Conservation (phyloP, 2,797 vertebrate genomes). For the Orestias chungarensis region DNA sequence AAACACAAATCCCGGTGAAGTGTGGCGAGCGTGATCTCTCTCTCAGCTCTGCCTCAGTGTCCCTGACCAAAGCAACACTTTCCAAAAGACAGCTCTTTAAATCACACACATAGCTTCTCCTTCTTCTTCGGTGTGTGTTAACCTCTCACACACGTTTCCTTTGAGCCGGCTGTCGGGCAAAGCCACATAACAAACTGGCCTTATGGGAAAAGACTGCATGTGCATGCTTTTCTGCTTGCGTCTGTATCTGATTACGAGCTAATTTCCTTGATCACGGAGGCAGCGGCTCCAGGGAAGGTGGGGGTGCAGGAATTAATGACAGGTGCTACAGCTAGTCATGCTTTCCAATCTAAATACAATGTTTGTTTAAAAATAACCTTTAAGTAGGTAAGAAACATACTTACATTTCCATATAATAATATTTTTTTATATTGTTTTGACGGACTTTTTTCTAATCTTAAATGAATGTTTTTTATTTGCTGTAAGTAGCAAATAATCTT, state of each 20-base stretch:
- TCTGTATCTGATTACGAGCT: slow-evolving; percentile 59
- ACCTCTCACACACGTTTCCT: slow-evolving; percentile 16
- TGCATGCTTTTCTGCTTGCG: slow-evolving; percentile 48
- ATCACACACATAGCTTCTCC: slow-evolving; percentile 6
- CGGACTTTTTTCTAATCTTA: no score
- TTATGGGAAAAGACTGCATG: slow-evolving; percentile 26
- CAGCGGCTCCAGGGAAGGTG: slow-evolving; percentile 37
- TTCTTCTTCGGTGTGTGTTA: slow-evolving; percentile 2
- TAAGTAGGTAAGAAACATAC: no score
- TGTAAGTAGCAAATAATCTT: no score
- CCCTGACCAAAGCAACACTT: slow-evolving; percentile 47
- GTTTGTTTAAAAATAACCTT: no score
- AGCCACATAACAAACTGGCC: slow-evolving; percentile 27
- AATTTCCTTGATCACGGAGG: slow-evolving; percentile 54
- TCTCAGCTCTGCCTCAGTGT: slow-evolving; percentile 29
- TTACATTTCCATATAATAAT: no score
- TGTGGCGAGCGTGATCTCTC: slow-evolving; percentile 22
- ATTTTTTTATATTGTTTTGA: no score
- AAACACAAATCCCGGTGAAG: slow-evolving; percentile 10
- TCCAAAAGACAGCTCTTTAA: slow-evolving; percentile 50
- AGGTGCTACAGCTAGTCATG: slow-evolving; percentile 43
- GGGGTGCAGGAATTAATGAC: slow-evolving; percentile 44
- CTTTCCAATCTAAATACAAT: no score
- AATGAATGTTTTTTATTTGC: no score
- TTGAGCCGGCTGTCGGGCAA: slow-evolving; percentile 13